Conservation (phyloP, 2,888 invertebrate genomes). For the Catocala sponsa region DNA sequence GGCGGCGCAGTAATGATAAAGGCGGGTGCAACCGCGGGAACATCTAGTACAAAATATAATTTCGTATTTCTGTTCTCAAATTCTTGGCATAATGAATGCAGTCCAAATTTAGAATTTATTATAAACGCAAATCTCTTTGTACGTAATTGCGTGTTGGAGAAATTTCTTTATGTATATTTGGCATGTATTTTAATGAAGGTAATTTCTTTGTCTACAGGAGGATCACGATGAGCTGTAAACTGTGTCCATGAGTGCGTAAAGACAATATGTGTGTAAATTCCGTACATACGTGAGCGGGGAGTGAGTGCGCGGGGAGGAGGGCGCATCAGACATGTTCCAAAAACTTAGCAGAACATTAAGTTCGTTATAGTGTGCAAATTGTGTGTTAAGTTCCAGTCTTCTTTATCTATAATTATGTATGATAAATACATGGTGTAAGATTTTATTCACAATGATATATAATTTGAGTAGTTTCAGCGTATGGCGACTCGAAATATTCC, state of each 20-base stretch:
- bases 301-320: conserved; percentile 45
- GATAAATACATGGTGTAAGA: conserved; percentile 42
- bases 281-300: conserved; percentile 59
- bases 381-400: conserved; percentile 56
- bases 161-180: conserved; percentile 3
- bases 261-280: conserved; percentile 70
- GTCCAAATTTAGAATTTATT: background rate
- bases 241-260: conserved; percentile 61
- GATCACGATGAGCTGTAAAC: conserved; percentile 84
- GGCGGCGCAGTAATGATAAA: no score
- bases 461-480: conserved; percentile 44
- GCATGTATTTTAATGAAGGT: conserved; percentile 24
- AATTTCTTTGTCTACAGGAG: conserved; percentile 72
- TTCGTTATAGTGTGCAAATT: conserved; percentile 46
- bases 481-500: conserved; percentile 73
- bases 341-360: conserved; percentile 46
- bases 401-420: conserved; percentile 37
- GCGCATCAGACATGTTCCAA: conserved; percentile 40
- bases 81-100: conserved; percentile 1
- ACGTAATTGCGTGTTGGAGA: background rate
- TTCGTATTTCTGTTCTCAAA: background rate
- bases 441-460: conserved; percentile 36
- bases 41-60: background rate
- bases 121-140: background rate
- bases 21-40: no score